A percentile compares a stretch with the other conserved stretches of the same genome.
Conservation (phyloP, 2,113 vertebrate genomes). For the Centropus bengalensis region DNA sequence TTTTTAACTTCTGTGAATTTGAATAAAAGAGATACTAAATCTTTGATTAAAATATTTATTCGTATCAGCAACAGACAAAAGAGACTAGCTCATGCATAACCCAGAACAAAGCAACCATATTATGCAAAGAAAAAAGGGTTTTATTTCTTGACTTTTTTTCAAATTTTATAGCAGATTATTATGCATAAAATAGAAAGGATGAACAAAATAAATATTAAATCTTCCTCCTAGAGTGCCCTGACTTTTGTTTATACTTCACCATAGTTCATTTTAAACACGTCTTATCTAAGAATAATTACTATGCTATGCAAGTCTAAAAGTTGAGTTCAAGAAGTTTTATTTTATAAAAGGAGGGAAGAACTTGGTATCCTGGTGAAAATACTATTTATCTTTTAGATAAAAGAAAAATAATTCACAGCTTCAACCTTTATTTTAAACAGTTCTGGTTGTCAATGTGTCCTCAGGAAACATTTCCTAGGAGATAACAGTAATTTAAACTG, state of each 20-base stretch:
- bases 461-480: too few relatives aligned
- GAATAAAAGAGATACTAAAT: conserved; percentile 36
- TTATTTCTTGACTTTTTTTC: neutral
- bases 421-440: neutral
- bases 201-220: conserved; percentile 35
- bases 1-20: conserved; percentile 25
- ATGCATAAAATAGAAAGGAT: conserved; percentile 23
- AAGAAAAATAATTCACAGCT: neutral
- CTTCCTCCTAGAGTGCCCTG: neutral
- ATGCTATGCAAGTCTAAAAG: neutral
- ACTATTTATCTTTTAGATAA: neutral
- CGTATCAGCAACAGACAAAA: conserved; percentile 17
- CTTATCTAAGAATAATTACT: neutral
- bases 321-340: neutral
- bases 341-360: neutral
- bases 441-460: neutral
- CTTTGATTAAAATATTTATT: conserved; percentile 33
- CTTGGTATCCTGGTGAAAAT: neutral
- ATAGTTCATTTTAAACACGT: neutral
- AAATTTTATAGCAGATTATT: conserved; percentile 1
- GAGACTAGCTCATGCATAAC: conserved; percentile 13
- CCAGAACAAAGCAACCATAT: neutral
- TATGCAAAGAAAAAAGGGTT: neutral
- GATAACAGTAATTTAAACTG: too few relatives aligned
- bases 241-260: neutral